phyloP scores from a whole-genome alignment of 2,113 vertebrate genomes.

The Cnemophilus loriae region DNA sequence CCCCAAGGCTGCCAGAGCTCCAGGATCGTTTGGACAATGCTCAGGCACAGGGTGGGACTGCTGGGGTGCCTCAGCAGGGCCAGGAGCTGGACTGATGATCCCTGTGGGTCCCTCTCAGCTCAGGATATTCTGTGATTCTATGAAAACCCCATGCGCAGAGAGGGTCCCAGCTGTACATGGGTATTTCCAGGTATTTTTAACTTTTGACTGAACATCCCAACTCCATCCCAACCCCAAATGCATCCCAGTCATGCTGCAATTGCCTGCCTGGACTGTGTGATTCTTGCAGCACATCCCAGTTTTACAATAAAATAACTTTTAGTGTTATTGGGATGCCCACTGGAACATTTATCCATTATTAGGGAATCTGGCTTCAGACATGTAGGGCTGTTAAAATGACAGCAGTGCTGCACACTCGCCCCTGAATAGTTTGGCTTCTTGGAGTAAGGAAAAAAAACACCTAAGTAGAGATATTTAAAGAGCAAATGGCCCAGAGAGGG shows the following conservation, averaged over 20 bases:
- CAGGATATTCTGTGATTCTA: background rate
- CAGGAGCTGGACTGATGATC: background rate
- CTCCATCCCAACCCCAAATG: background rate
- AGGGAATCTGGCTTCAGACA: background rate
- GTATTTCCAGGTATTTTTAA: background rate
- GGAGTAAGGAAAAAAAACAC: background rate
- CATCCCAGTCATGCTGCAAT: background rate
- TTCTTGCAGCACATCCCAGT: background rate
- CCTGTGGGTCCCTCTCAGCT: background rate
- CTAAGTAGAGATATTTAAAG: background rate
- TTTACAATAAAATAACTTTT: background rate
- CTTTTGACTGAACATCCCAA: background rate
- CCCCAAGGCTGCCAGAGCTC: background rate
- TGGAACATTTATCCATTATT: background rate
- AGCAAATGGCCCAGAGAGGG: background rate
- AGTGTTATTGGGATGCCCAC: background rate
- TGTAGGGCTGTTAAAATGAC: background rate
- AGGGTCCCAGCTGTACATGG: background rate
- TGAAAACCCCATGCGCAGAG: background rate
- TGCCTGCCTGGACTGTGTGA: background rate
- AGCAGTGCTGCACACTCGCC: accelerated
- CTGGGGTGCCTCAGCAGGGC: background rate
- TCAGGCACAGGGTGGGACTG: background rate
- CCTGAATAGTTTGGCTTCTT: background rate
- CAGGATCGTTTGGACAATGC: background rate